Conservation (phyloP, 1,140 invertebrate genomes). For the Branchinecta lynchi region DNA sequence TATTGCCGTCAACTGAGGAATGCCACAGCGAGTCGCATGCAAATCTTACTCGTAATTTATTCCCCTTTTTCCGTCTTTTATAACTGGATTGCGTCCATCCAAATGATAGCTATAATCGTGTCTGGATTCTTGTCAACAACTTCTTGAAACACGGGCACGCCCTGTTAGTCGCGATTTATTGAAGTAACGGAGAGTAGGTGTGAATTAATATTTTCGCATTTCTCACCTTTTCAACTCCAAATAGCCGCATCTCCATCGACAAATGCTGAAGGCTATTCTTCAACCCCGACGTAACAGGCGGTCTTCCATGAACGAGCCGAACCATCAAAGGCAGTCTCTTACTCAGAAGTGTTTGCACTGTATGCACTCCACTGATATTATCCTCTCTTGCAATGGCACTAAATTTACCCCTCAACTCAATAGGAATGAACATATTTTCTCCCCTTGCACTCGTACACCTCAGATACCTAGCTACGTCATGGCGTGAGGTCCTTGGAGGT, state of each 20-base stretch:
- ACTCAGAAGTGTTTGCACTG: constrained; percentile 60
- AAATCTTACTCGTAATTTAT: no score
- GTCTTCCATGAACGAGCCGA: constrained; percentile 67
- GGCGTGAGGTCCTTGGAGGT: constrained; percentile 30
- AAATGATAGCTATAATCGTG: no score
- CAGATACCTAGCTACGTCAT: constrained; percentile 51
- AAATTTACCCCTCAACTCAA: constrained; percentile 75
- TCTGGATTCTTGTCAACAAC: no score
- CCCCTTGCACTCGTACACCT: constrained; percentile 70
- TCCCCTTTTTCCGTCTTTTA: no score
- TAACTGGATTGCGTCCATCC: no score
- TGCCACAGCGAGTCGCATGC: no score
- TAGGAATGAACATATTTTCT: constrained; percentile 59
- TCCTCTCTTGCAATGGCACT: constrained; percentile 75
- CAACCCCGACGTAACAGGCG: constrained; percentile 45
- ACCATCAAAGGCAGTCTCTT: constrained; percentile 81
- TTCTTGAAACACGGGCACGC: no score
- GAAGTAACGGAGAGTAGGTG: no score
- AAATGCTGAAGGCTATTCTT: constrained; percentile 56
- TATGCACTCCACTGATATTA: constrained; percentile 81
- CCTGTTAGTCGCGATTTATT: no score
- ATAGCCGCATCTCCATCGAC: constrained; percentile 61
- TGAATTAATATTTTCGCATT: not conserved
- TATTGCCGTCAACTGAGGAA: no score
- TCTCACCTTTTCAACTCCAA: constrained; percentile 34